phyloP scores from a whole-genome alignment of 2,888 invertebrate species.

The Limnephilus rhombicus region DNA sequence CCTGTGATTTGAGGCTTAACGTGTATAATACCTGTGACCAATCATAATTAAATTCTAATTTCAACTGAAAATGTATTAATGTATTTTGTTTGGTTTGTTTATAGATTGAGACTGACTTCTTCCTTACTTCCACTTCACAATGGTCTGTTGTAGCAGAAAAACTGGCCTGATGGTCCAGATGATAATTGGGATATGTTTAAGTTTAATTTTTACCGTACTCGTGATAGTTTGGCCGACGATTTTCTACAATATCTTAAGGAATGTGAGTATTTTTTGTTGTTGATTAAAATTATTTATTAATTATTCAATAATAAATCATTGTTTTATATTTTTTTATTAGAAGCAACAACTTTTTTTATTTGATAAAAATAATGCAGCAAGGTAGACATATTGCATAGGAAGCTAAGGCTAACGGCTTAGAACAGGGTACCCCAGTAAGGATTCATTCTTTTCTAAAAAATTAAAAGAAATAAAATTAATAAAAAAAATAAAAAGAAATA shows the following conservation, averaged over 20 bases:
- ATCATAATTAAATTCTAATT: not conserved
- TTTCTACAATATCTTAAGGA: slow-evolving; percentile 71
- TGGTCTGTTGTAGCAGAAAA: slow-evolving; percentile 30
- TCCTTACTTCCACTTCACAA: not conserved
- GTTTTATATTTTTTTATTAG: no score
- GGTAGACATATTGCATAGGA: no score
- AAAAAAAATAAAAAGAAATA: no score
- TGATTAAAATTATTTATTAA: not conserved
- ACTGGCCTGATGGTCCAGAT: slow-evolving; percentile 31
- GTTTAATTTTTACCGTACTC: slow-evolving; percentile 73
- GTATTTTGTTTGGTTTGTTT: not conserved
- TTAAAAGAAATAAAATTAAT: no score
- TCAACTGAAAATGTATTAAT: not conserved
- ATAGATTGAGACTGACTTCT: not conserved
- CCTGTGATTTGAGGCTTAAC: not conserved
- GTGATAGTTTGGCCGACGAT: slow-evolving; percentile 74
- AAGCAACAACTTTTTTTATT: no score
- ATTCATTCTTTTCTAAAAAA: no score
- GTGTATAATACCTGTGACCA: not conserved
- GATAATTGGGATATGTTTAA: slow-evolving; percentile 72
- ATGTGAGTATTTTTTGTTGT: slow-evolving; percentile 68
- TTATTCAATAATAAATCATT: not conserved
- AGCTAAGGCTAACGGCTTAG: no score
- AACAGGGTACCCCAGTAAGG: no score
- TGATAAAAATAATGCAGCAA: no score